Conservation (phyloP, 2,113 vertebrate genomes). For the Archocentrus centrarchus region DNA sequence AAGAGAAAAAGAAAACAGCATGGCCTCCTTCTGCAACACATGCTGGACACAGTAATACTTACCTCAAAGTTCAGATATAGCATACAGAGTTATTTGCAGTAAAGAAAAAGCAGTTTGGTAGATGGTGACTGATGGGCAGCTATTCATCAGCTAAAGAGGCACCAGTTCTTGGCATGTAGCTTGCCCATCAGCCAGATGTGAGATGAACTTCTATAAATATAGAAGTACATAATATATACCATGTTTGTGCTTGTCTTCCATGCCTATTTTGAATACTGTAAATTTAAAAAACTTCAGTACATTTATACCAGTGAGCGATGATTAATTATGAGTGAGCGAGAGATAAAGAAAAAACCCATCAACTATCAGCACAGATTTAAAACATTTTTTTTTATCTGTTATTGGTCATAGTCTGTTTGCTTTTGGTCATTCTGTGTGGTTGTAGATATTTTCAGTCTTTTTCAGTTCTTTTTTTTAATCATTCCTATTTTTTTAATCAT, state of each 20-base stretch:
- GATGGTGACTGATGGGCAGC: constrained; percentile 16
- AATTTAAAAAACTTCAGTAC: background rate
- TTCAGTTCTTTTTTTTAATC: background rate
- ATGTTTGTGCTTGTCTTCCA: background rate
- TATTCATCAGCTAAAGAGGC: constrained; percentile 13
- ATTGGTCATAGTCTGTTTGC: background rate
- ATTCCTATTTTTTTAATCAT: background rate
- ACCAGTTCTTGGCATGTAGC: background rate
- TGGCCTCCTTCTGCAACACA: background rate
- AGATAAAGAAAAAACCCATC: background rate
- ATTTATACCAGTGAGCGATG: background rate
- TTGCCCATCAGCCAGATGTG: background rate
- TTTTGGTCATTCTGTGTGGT: background rate
- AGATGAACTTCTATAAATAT: background rate
- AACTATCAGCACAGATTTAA: background rate
- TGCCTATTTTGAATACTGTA: background rate
- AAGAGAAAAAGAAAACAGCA: background rate
- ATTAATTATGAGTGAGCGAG: background rate
- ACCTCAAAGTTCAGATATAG: background rate
- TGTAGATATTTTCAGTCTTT: background rate
- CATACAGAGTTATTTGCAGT: background rate
- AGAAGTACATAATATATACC: background rate
- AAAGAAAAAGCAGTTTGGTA: background rate
- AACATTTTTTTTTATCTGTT: background rate
- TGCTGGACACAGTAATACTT: background rate